Base-by-base conservation (phyloP, 2,113 vertebrate genomes). In the Charina bottae region DNA sequence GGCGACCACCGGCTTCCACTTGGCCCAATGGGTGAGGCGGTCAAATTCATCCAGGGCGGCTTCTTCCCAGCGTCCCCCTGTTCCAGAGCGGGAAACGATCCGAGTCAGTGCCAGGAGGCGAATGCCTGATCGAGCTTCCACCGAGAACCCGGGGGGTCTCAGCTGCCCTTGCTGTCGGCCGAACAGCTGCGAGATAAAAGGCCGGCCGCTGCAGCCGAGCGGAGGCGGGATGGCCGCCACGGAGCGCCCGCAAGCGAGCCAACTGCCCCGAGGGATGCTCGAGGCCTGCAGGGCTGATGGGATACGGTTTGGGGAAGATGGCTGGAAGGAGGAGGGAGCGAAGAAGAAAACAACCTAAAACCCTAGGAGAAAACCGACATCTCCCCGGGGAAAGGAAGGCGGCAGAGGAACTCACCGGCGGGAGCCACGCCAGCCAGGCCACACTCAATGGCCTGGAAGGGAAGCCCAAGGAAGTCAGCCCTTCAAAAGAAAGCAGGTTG, bases 361-460 rank as follows among this genome's bases (percentile, higher is more conserved):
- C 19, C 17, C 56, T 58, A 17, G 56, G 56, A 19, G 56, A 12
- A 19, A 58, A 58, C 17, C 56, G 13, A 19, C 17, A 19, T 5
- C 17, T 1, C 15, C 5, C 15, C 5, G 4, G 56, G 15, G 56
- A 1, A 19, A 58, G 3, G 15, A 58, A 58, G 49, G 5, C 2
- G 49, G 49, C 49, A 7, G 3, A 49, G 49, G 56, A 0, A 83
- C 89, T 97, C 97, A 99, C 99, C 98, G n/a, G 88, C 86, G 0
- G 98, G 98, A 49, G 89, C 94, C 0, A 99, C 95, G 49, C 97
- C 97, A 9, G 98, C 98, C 89, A 99, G 97, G 95, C 97, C 98
- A 94, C 99, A 99, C 93, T 99, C 98, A 49, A 99, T 98, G 62
- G 99, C 99, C 96, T 99, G 99, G 95, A 99, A 99, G 3, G 98